These are phyloP conservation scores for Holocentrus rufus DNA, from an alignment of 2,797 vertebrate species.

Conservation along the genomic window DNA sequence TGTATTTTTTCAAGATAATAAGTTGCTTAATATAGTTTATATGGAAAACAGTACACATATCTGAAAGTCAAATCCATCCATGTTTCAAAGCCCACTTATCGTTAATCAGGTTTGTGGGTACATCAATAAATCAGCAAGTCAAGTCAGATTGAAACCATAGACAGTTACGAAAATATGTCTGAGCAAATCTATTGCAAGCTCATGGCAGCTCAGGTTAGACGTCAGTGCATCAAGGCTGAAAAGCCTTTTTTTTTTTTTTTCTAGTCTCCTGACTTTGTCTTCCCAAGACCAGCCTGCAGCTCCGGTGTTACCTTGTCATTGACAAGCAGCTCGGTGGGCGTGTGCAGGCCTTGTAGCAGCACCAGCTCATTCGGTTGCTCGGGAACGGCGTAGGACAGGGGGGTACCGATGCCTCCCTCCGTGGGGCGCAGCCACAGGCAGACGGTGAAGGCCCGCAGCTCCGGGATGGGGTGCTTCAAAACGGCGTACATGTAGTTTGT, in stretches of 20 bases:
- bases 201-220: not conserved
- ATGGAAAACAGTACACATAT: no score
- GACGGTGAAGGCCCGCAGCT: constrained; percentile 88
- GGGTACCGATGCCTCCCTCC: constrained; percentile 87
- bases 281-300: not conserved
- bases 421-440: constrained; percentile 93
- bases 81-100: no score
- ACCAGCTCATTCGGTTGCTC: constrained; percentile 93
- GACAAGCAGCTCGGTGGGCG: constrained; percentile 92
- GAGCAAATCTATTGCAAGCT: not conserved
- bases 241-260: not conserved
- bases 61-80: no score
- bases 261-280: not conserved
- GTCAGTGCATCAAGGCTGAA: not conserved
- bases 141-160: constrained; percentile 1
- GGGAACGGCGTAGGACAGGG: constrained; percentile 91
- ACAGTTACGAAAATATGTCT: no score
- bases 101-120: no score
- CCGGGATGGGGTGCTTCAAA: constrained; percentile 86
- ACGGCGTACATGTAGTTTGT: constrained; percentile 95
- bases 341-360: constrained; percentile 89
- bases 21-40: no score
- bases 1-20: no score
- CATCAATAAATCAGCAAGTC: not conserved
- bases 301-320: constrained; percentile 89